Percentiles rank a stretch among this genome's conserved stretches.
Conservation (phyloP, 2,113 vertebrate genomes). For the Labrus mixtus region DNA sequence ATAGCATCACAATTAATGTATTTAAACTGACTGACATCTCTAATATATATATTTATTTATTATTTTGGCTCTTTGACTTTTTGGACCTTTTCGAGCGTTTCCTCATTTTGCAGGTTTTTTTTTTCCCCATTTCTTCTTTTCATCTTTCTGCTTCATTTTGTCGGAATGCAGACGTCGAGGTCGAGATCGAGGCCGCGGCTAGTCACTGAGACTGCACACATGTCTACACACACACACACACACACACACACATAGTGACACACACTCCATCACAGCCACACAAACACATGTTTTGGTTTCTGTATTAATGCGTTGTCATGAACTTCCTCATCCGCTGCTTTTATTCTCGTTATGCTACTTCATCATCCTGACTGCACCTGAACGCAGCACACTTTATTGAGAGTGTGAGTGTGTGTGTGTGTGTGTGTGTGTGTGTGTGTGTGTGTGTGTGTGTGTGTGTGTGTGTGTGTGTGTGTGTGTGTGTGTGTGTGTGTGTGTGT, state of each 20-base stretch:
- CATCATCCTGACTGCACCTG: conserved; percentile 67
- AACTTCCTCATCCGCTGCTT: conserved; percentile 63
- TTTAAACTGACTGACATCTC: too few relatives aligned
- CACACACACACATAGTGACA: neutral
- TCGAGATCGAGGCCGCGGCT: conserved; percentile 28
- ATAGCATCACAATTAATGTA: too few relatives aligned
- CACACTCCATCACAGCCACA: conserved; percentile 22
- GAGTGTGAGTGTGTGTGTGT: neutral
- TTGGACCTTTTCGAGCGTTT: conserved; percentile 9
- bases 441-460: conserved; percentile 14
- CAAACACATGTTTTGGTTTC: conserved; percentile 50
- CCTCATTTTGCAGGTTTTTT: neutral
- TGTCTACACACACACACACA: neutral
- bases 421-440: neutral
- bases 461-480: too few relatives aligned
- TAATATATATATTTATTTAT: too few relatives aligned
- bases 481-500: too few relatives aligned
- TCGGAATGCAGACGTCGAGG: conserved; percentile 54
- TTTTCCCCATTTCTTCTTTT: neutral
- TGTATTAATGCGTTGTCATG: conserved; percentile 69
- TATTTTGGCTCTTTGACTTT: too few relatives aligned
- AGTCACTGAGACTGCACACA: conserved; percentile 7
- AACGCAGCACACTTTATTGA: conserved; percentile 31
- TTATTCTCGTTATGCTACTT: conserved; percentile 61
- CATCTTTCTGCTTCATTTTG: conserved; percentile 38